phyloP scores from a whole-genome alignment of 2,113 vertebrate species.

The Gymnogyps californianus region DNA sequence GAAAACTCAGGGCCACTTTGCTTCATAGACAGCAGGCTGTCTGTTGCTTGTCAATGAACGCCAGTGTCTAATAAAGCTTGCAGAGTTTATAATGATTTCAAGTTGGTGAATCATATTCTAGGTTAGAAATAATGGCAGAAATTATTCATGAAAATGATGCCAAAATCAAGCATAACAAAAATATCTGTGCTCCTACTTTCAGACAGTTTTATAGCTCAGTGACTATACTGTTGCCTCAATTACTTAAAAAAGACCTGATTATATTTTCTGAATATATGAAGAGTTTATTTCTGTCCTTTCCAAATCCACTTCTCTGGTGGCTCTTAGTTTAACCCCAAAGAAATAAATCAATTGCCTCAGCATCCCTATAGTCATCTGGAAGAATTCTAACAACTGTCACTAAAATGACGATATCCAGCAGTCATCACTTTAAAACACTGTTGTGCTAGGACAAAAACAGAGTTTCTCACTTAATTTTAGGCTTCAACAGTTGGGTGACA shows the following conservation, averaged over 20 bases:
- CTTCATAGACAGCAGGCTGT: background rate
- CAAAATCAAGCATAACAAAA: background rate
- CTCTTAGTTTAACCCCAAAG: background rate
- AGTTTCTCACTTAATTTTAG: background rate
- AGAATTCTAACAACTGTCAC: background rate
- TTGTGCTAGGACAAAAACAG: background rate
- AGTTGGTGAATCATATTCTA: background rate
- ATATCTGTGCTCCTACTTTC: background rate
- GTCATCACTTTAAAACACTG: background rate
- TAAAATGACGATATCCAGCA: background rate
- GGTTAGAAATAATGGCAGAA: background rate
- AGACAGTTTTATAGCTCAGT: background rate
- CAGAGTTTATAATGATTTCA: background rate
- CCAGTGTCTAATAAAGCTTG: background rate
- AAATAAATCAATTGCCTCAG: background rate
- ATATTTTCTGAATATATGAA: background rate
- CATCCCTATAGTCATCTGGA: background rate
- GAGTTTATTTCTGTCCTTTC: background rate
- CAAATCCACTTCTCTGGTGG: background rate
- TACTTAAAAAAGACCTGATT: background rate
- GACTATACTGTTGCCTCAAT: background rate
- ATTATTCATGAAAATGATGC: background rate
- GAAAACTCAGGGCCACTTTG: background rate
- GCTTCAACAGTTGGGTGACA: background rate
- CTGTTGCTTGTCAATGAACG: background rate